phyloP scores from a whole-genome alignment of 2,113 vertebrate species.

The Nothoprocta perdicaria region DNA sequence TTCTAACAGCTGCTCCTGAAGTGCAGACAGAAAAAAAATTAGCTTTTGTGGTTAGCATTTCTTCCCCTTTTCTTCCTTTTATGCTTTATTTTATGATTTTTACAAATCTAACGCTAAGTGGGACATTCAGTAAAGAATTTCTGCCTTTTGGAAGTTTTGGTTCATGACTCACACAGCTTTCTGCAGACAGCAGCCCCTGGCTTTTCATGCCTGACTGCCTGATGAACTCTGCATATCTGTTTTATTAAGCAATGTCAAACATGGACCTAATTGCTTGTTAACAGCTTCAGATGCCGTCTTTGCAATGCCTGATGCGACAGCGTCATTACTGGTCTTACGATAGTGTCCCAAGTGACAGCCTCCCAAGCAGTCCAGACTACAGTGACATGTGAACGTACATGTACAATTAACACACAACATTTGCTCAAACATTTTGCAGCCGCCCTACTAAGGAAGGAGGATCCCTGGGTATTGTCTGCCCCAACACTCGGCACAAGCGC shows the following conservation, averaged over 20 bases:
- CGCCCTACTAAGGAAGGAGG: not conserved
- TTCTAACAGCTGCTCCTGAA: not conserved
- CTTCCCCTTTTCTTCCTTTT: not conserved
- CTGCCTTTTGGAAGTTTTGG: not conserved
- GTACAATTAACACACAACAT: not conserved
- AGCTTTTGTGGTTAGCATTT: not conserved
- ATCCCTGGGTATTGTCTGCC: not conserved
- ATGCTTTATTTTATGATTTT: not conserved
- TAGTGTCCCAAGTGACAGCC: not conserved
- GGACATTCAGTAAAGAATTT: not conserved
- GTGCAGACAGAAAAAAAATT: no score
- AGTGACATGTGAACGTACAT: not conserved
- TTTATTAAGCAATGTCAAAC: constrained; percentile 34
- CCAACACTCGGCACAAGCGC: not conserved
- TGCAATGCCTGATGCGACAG: not conserved
- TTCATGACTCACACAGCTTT: not conserved
- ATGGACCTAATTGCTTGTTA: constrained; percentile 42
- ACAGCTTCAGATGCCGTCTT: not conserved
- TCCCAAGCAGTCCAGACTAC: not conserved
- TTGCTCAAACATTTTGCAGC: not conserved
- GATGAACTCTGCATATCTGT: not conserved
- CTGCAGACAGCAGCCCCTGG: not conserved
- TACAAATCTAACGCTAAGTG: not conserved
- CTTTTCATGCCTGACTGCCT: constrained; percentile 12
- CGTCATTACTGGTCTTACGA: rapidly evolving